Evolutionary conservation across 30 jellyfish, hydroid and myxozoan genomes (phyloP).

Genomic region (Pseudorhiza aurosa): DNA sequence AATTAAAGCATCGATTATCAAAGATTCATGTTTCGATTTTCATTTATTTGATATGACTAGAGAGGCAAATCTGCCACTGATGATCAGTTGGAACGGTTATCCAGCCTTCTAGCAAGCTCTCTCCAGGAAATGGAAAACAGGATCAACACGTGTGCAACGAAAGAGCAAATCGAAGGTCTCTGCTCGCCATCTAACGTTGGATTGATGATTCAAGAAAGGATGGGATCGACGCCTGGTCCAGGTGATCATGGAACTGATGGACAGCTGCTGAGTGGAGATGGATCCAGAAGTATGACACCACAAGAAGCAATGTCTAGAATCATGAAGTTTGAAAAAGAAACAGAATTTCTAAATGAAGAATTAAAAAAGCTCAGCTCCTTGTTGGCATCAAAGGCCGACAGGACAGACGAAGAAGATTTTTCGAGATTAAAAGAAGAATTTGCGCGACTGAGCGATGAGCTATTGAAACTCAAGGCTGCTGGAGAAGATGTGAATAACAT

Average conservation of each 20-base stretch:
- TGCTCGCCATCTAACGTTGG: conserved; percentile 59
- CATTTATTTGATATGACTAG: too few species aligned
- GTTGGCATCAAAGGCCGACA: conserved; percentile 11
- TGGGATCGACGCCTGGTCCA: conserved; percentile 2
- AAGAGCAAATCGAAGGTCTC: conserved; percentile 24
- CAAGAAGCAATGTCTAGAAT: conserved; percentile 35
- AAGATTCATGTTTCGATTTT: too few species aligned
- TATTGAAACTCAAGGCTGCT: neutral
- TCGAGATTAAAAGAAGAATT: neutral
- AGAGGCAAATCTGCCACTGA: too few species aligned
- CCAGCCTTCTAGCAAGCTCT: neutral
- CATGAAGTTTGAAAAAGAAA: conserved; percentile 26
- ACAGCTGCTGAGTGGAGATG: conserved; percentile 41
- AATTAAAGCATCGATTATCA: too few species aligned
- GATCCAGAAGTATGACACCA: conserved; percentile 40
- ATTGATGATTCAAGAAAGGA: conserved; percentile 46
- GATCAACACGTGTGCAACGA: conserved; percentile 27
- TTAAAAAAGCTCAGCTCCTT: neutral
- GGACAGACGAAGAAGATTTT: conserved; percentile 1
- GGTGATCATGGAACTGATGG: conserved; percentile 5
- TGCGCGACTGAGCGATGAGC: conserved; percentile 11
- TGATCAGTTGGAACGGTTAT: neutral
- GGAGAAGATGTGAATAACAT: conserved; percentile 9
- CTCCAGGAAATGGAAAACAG: conserved; percentile 36
- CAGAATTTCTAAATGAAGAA: conserved; percentile 22